Evolutionary conservation across 2,797 vertebrate genomes (phyloP).

Genomic region (Lagocephalus sceleratus): DNA sequence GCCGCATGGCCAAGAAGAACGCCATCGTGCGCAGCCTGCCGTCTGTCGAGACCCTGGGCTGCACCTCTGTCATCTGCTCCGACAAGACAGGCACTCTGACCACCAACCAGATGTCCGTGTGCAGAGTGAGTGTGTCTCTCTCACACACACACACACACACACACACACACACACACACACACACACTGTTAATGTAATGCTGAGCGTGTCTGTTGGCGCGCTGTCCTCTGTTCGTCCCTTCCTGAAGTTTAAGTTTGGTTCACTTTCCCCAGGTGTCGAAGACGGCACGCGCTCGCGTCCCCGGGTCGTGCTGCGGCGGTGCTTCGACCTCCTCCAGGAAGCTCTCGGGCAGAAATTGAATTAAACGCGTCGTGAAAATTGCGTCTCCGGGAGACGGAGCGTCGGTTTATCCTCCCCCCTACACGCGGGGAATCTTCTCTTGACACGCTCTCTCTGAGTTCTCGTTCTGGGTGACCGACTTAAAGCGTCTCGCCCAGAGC

Average conservation of each 20-base stretch:
- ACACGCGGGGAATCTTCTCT: no score
- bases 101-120: conserved; percentile 98
- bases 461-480: no score
- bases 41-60: conserved; percentile 94
- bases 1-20: conserved; percentile 97
- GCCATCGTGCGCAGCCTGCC: conserved; percentile 95
- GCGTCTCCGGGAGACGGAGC: no score
- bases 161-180: conserved; percentile 7
- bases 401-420: no score
- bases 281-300: no score
- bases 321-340: no score
- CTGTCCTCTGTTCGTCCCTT: conserved; percentile 17
- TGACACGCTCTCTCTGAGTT: no score
- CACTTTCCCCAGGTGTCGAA: conserved; percentile 2
- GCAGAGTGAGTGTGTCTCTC: conserved; percentile 80
- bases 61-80: conserved; percentile 97
- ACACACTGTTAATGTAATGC: conserved; percentile 16
- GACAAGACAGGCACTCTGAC: conserved; percentile 97
- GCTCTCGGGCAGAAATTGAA: no score
- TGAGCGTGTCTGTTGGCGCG: conserved; percentile 18
- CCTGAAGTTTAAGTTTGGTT: conserved; percentile 12
- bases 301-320: no score
- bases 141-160: conserved; percentile 8
- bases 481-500: no score
- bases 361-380: no score